A percentile compares a stretch with the other conserved stretches of the same genome.
Conservation (phyloP, 2,888 invertebrate species). For the Netelia virgata region DNA sequence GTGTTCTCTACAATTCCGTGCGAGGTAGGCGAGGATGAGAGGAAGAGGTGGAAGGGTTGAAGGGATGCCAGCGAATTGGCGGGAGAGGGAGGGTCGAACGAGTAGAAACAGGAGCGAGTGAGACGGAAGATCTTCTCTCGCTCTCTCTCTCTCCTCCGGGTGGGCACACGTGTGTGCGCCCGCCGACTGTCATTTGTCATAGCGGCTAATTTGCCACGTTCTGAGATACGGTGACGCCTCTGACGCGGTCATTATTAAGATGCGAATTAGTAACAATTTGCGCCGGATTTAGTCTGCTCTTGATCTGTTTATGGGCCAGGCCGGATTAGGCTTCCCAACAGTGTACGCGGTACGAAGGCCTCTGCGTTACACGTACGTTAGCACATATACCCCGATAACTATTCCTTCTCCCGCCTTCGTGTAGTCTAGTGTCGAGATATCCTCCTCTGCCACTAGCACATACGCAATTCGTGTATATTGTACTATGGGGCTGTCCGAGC, state of each 20-base stretch:
- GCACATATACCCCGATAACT: slow-evolving; percentile 45
- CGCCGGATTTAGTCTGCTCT: slow-evolving; percentile 84
- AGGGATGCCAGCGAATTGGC: slow-evolving; percentile 64
- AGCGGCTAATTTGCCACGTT: slow-evolving; percentile 84
- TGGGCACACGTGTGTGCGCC: slow-evolving; percentile 73
- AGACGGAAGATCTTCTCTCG: slow-evolving; percentile 55
- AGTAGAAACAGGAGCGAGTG: slow-evolving; percentile 55
- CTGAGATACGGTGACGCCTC: slow-evolving; percentile 85
- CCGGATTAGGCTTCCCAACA: slow-evolving; percentile 81
- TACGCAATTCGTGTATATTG: not conserved
- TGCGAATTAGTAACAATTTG: slow-evolving; percentile 85
- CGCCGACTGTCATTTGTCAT: slow-evolving; percentile 83
- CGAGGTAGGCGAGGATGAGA: slow-evolving; percentile 55
- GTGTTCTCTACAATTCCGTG: slow-evolving; percentile 56
- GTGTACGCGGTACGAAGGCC: slow-evolving; percentile 78
- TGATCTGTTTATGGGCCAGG: slow-evolving; percentile 84
- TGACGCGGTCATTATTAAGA: slow-evolving; percentile 85
- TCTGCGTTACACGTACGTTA: slow-evolving; percentile 78
- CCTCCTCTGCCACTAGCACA: slow-evolving; percentile 22
- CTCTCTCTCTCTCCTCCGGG: slow-evolving; percentile 35
- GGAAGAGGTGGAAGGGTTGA: slow-evolving; percentile 58
- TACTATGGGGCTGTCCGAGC: slow-evolving; percentile 67
- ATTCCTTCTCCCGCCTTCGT: slow-evolving; percentile 59
- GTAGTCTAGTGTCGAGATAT: slow-evolving; percentile 39
- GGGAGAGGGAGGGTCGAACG: slow-evolving; percentile 54